Evolutionary conservation across 2,113 vertebrate genomes (phyloP).

Genomic region (Chunga burmeisteri): DNA sequence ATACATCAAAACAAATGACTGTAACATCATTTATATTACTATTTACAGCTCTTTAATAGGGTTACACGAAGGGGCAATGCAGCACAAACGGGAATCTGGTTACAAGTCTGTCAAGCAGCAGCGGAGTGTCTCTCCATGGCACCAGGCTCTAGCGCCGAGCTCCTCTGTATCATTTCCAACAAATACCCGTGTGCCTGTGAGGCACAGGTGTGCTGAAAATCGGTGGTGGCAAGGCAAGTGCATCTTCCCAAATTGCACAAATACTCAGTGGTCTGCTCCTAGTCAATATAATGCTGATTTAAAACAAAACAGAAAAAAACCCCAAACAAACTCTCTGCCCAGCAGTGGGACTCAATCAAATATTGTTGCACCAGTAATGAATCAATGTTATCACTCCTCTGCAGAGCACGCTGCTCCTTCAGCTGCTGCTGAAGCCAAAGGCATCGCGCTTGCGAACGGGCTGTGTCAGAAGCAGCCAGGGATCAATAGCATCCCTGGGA

Average conservation of each 20-base stretch:
- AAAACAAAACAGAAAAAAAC: too few relatives aligned
- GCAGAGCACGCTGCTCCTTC: neutral
- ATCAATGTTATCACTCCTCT: neutral
- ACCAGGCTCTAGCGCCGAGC: neutral
- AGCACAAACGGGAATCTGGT: slow-evolving; percentile 56
- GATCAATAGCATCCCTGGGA: neutral
- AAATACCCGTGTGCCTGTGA: accelerated
- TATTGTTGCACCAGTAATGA: neutral
- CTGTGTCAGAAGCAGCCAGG: neutral
- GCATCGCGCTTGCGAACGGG: neutral
- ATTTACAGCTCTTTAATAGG: slow-evolving; percentile 80
- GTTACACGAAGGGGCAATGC: slow-evolving; percentile 69
- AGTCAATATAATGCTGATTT: neutral
- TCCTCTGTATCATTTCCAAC: neutral
- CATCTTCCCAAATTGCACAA: neutral
- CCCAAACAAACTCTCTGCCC: neutral
- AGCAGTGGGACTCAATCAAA: neutral
- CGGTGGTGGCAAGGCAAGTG: neutral
- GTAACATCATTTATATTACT: slow-evolving; percentile 80
- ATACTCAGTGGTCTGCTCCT: neutral
- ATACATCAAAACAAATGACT: slow-evolving; percentile 83
- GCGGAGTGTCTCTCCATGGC: neutral
- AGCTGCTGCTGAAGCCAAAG: neutral
- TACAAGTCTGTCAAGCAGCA: slow-evolving; percentile 47
- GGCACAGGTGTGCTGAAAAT: neutral